Evolutionary conservation across 1,140 invertebrate genomes (phyloP), one percentile per base, ranked within the genome.

Genomic region (Lasioglossum albipes): DNA sequence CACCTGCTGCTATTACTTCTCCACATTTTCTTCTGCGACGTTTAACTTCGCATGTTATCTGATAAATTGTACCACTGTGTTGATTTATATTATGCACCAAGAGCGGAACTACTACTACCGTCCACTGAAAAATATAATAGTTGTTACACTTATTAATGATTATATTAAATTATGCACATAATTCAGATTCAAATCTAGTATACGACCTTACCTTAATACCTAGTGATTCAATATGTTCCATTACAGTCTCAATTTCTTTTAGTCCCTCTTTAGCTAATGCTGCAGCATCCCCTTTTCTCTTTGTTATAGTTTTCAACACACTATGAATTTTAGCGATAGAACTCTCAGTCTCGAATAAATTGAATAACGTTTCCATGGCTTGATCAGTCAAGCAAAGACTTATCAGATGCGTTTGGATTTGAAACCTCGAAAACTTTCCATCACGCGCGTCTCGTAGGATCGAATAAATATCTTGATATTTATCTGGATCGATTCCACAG

Each of bases 401-500:
- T 20, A 95, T 95, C 0, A 97, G 91, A 87, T 96, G 95, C 0
- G 96, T 96, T 87, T 96, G 95, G 0, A 97, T 92, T 93, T 97
- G 96, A 27, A 95, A 95, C 85, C 95, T 96, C 0, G 95, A 94
- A 62, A 95, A 94, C 92, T 95, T 96, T 71, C 93, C 95, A 88
- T 94, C 95, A 92, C 95, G 95, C 3, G 94, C 94, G 82, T 96
- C 95, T 5, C 94, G 94, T 4, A 96, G 91, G 57, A 96, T 94
- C 0, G 93, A 92, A 87, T 95, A 95, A 75, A 97, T 94, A 64
- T 95, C 94, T 16, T 94, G 90, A 88, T 97, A 96, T 80, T 96
- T 95, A 65, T 96, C 95, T 67, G 95, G 94, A 22, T 97, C 95
- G 7, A 99, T 96, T 31, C 97, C 97, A 91, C 96, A 97, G 84